phyloP scores from a whole-genome alignment of 2,888 invertebrate genomes.

The Zhuqinia jingwanae region DNA sequence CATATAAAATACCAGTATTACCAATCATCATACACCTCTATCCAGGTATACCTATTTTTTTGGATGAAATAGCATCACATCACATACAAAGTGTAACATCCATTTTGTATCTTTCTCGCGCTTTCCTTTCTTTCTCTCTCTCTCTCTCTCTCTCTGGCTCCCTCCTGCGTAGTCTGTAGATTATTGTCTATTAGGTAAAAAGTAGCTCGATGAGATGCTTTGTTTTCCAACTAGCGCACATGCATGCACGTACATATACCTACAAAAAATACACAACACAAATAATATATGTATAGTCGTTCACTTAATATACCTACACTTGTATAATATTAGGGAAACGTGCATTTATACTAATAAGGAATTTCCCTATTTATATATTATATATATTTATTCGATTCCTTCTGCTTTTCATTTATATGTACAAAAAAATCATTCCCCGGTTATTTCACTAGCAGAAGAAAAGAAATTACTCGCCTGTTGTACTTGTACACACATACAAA shows the following conservation, averaged over 20 bases:
- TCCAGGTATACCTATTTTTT: too few relatives aligned
- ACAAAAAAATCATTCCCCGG: background rate
- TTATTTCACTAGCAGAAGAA: background rate
- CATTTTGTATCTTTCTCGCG: constrained; percentile 14
- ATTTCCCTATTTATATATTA: background rate
- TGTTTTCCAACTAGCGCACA: constrained; percentile 34
- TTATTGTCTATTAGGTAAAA: constrained; percentile 68
- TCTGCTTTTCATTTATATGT: background rate
- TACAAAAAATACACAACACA: constrained; percentile 39
- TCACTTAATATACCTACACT: background rate
- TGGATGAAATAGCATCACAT: constrained; percentile 1
- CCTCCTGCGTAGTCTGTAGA: constrained; percentile 47
- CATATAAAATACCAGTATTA: constrained; percentile 29
- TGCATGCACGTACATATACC: constrained; percentile 58
- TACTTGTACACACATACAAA: background rate
- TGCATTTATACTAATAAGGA: background rate
- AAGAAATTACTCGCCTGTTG: background rate
- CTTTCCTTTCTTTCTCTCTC: constrained; percentile 25
- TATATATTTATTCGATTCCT: background rate
- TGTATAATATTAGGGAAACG: too few relatives aligned
- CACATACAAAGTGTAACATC: constrained; percentile 31
- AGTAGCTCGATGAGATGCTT: constrained; percentile 65
- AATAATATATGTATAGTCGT: background rate
- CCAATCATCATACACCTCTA: constrained; percentile 1
- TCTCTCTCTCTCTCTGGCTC: too few relatives aligned